Base-by-base conservation (phyloP, 1,140 invertebrate genomes). In the Agrilus planipennis region DNA sequence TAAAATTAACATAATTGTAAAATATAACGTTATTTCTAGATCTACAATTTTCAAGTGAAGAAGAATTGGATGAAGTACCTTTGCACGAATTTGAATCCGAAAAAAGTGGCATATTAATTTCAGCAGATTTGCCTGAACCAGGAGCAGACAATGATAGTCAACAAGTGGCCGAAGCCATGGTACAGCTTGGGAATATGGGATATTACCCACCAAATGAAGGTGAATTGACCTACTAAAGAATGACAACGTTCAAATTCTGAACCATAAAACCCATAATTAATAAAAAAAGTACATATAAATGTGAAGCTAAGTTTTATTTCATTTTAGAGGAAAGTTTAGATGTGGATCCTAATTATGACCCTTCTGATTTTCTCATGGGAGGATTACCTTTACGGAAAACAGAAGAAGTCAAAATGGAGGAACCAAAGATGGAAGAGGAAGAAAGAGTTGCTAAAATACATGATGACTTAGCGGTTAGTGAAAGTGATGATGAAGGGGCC, bases 341-440 rank as follows among this genome's bases (percentile, higher is more conserved):
- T 49, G 77, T 88, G 6, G 82, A 87, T 68, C 79, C 81, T 6
- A 84, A 82, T 54, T 90, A 90, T 60, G 86, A 89, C 66, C 84
- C 85, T 9, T 85, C 84, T 1, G 85, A 87, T 56, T 87, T 89
- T 50, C 57, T 87, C 9, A 71, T 85, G 44, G 69, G 71, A 25
- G 68, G 67, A 7, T 54, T 76, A 29, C 67, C 69, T 4, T 39
- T 54, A 34, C 48, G 50, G 9, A 57, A 37, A 20, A 12, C 12
- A 5, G 30, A 32, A 16, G 15, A 6, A 4, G 3, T 6, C 38
- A n/a, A 39, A 45, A 40, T 38, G 15, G 12, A 41, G 10, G 22
- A 37, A n/a, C 42, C 38, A 20, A 15, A 9, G 3, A 21, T 20
- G 6, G 21, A 47, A n/a, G 44, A 46, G 6, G 41, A 57, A 45